Base-by-base conservation (phyloP, 2,113 vertebrate genomes). In the Asarcornis scutulata region DNA sequence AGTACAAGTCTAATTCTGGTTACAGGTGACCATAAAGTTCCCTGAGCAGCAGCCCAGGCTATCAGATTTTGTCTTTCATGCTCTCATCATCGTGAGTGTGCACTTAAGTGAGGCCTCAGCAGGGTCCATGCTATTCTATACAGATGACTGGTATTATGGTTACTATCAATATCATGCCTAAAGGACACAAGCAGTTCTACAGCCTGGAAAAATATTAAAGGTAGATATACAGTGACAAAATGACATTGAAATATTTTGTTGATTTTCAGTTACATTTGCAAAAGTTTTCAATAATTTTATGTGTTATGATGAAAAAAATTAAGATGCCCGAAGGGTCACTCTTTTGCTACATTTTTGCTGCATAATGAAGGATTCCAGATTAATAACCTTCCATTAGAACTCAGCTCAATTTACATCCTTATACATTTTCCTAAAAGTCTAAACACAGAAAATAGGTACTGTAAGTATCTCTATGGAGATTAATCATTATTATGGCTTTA, bases 401-500 rank as follows among this genome's bases (percentile, higher is more conserved):
- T 66, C 36, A 50, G 17, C 67, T 93, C 60, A 78, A 31, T 55
- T 92, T 66, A 66, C 79, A 89, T 95, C 63, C 31, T 69, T 31
- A 56, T 13, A 74, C 8, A 8, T 81, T 91, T 95, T 88, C 67
- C 59, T 85, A 31, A 58, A 83, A 66, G 62, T 29, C 91, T 83
- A 66, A 92, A 83, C 40, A 50, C 17, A 83, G 75, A 42, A 83
- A 91, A 71, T 3, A 74, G 55, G 22, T 42, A 74, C 84, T 88
- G 5, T 23, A 93, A 89, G 69, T 80, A 88, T 88, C 85, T 89
- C 87, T 89, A 59, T 32, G 74, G 87, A 93, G 63, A 93, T 85
- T 93, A 95, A 96, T 92, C 83, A 68, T 71, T 89, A 86, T 80
- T 94, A 93, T 91, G 67, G 46, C 46, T 93, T 96, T 38, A 85